Conservation (phyloP, 2,888 invertebrate species). For the Phengaris arion region DNA sequence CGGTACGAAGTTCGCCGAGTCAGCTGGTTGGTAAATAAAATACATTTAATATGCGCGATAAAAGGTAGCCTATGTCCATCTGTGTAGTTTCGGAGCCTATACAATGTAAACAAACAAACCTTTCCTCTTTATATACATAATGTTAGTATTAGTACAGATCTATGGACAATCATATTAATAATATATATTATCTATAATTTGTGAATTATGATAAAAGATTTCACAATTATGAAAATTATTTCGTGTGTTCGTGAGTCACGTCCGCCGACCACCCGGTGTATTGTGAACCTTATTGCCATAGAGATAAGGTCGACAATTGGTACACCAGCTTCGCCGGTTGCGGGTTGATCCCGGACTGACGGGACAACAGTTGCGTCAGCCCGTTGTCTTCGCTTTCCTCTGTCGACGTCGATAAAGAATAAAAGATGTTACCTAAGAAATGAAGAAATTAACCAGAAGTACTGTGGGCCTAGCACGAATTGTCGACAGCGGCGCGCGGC, state of each 20-base stretch:
- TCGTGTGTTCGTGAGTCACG: background rate
- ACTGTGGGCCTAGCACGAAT: too few relatives aligned
- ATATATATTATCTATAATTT: background rate
- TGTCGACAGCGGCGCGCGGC: too few relatives aligned
- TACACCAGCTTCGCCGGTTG: background rate
- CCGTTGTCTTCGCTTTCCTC: conserved; percentile 11
- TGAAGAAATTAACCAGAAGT: too few relatives aligned
- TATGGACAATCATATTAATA: background rate
- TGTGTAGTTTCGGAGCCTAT: too few relatives aligned
- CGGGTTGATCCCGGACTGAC: conserved; percentile 20
- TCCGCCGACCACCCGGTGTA: background rate
- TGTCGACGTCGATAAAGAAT: background rate
- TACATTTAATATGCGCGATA: too few relatives aligned
- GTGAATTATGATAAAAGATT: background rate
- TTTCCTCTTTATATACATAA: too few relatives aligned
- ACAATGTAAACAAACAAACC: too few relatives aligned
- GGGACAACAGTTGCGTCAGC: conserved; percentile 28
- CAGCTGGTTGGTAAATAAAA: too few relatives aligned
- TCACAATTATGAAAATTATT: background rate
- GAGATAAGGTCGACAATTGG: conserved; percentile 1
- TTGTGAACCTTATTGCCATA: background rate
- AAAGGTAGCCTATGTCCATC: too few relatives aligned
- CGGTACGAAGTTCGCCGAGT: too few relatives aligned
- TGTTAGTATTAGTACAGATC: background rate
- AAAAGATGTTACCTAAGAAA: too few relatives aligned